A percentile compares a stretch with the other conserved stretches of the same genome.
phyloP scores from a whole-genome alignment of 2,797 vertebrate genomes.

The Ctenopoma multispine region DNA sequence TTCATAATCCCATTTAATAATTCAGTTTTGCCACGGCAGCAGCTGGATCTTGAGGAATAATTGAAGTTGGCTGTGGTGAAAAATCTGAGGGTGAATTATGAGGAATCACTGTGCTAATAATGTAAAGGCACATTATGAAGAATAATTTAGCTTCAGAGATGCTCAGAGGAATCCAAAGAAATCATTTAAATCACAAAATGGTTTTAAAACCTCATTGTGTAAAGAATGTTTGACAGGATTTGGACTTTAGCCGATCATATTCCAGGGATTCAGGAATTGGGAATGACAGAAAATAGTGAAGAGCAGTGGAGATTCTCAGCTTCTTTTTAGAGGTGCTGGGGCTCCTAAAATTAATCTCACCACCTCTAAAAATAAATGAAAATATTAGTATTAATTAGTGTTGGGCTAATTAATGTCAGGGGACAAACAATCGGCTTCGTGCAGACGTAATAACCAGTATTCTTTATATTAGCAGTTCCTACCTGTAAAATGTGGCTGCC shows the following conservation, averaged over 20 bases:
- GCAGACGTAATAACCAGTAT: too few relatives aligned
- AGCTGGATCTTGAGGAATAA: slow-evolving; percentile 70
- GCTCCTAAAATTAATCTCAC: too few relatives aligned
- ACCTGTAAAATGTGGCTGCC: slow-evolving; percentile 99
- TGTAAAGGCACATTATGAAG: slow-evolving; percentile 51
- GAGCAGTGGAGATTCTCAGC: too few relatives aligned
- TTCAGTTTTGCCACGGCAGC: slow-evolving; percentile 55
- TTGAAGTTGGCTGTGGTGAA: slow-evolving; percentile 42
- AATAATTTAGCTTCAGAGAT: slow-evolving; percentile 27
- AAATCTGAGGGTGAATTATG: slow-evolving; percentile 52
- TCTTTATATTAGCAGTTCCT: slow-evolving; percentile 59
- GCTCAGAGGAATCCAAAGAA: slow-evolving; percentile 33
- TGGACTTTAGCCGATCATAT: background rate
- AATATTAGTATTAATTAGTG: too few relatives aligned
- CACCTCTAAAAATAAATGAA: too few relatives aligned
- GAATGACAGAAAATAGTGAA: background rate
- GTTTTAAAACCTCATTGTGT: slow-evolving; percentile 15
- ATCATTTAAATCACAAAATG: slow-evolving; percentile 30
- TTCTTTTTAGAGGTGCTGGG: too few relatives aligned
- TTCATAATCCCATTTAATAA: slow-evolving; percentile 78
- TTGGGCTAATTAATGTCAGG: too few relatives aligned
- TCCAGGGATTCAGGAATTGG: background rate
- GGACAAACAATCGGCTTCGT: too few relatives aligned
- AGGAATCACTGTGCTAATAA: slow-evolving; percentile 61
- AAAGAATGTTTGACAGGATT: slow-evolving; percentile 5